Conservation (phyloP, 1,140 invertebrate species). For the Hestina assimilis region DNA sequence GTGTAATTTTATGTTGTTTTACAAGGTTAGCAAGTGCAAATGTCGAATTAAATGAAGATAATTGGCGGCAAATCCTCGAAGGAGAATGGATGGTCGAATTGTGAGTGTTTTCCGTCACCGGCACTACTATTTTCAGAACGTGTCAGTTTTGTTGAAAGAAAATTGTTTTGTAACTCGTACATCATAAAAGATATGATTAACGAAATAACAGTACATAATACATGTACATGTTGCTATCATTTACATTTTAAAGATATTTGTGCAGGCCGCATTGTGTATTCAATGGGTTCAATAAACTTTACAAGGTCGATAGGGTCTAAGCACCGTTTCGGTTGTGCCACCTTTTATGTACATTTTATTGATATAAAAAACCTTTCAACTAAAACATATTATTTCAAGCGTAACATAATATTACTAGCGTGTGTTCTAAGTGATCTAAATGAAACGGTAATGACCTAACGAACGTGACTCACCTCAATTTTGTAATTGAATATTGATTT, state of each 20-base stretch:
- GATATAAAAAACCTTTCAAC: no score
- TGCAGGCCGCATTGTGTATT: conserved; percentile 12
- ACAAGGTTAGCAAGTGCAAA: conserved; percentile 57
- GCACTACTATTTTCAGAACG: conserved; percentile 55
- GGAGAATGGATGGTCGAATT: conserved; percentile 76
- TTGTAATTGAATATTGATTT: no score
- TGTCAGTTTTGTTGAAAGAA: conserved; percentile 37
- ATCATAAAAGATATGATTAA: no score
- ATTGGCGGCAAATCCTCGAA: conserved; percentile 66
- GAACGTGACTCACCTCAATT: no score
- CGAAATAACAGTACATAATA: no score
- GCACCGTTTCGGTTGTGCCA: conserved; percentile 52
- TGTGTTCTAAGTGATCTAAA: no score
- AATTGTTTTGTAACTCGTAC: no score
- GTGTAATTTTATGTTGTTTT: conserved; percentile 61
- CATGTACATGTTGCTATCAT: no score
- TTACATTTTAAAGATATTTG: not conserved
- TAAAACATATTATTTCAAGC: no score
- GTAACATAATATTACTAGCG: no score
- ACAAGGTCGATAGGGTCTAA: conserved; percentile 55
- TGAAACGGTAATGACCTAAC: no score
- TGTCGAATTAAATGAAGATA: conserved; percentile 65
- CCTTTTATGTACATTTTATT: not conserved
- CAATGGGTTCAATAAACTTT: conserved; percentile 33
- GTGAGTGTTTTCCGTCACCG: conserved; percentile 57